A percentile compares a stretch with the other conserved stretches of the same genome.
These are phyloP conservation scores for Thymelicus sylvestris DNA, from an alignment of 2,888 invertebrate genomes.

Conservation along the genomic window DNA sequence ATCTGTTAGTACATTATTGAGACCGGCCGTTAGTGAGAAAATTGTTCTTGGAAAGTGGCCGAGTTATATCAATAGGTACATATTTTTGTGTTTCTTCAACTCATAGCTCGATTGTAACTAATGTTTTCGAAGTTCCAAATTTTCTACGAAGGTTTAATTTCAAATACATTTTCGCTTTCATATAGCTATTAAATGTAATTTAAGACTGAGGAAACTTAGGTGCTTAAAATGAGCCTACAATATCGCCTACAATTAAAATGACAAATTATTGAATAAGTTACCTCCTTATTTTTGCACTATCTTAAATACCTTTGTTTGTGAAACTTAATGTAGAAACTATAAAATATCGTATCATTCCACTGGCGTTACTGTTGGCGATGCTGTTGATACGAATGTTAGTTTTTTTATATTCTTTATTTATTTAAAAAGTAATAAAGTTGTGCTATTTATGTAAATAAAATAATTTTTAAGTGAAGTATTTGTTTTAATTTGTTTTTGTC, in stretches of 20 bases:
- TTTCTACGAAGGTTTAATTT: not conserved
- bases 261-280: slow-evolving; percentile 22
- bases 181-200: slow-evolving; percentile 39
- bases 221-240: slow-evolving; percentile 51
- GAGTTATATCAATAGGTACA: not conserved
- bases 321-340: slow-evolving; percentile 8
- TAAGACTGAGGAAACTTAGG: slow-evolving; percentile 66
- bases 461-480: slow-evolving; percentile 12
- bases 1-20: too few relatives aligned
- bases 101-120: not conserved
- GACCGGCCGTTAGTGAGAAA: not conserved
- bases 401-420: slow-evolving; percentile 20
- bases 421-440: slow-evolving; percentile 20
- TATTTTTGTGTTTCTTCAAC: not conserved
- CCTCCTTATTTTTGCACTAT: slow-evolving; percentile 19
- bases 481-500: not conserved
- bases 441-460: slow-evolving; percentile 39
- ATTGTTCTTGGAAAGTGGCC: not conserved
- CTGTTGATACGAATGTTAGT: slow-evolving; percentile 26
- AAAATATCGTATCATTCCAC: slow-evolving; percentile 41
- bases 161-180: not conserved
- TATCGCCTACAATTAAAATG: slow-evolving; percentile 9
- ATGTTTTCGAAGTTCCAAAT: not conserved
- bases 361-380: slow-evolving; percentile 15
- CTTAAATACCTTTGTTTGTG: slow-evolving; percentile 36